Evolutionary conservation across 2,888 invertebrate genomes (phyloP).

Genomic region (Taphrorychus bicolor): DNA sequence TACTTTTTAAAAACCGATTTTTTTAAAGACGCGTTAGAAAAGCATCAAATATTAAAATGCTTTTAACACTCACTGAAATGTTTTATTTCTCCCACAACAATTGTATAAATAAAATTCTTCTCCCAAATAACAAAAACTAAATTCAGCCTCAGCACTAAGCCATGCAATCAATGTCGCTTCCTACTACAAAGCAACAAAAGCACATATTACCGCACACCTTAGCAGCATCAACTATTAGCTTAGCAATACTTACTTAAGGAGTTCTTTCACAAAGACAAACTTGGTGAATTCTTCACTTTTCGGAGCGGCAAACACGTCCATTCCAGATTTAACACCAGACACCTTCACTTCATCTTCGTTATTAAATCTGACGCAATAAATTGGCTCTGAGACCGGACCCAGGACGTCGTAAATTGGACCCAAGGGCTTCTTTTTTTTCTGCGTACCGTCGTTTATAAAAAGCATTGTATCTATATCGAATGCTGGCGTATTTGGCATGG

Average conservation of each 20-base stretch:
- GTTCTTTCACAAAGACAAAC: conserved; percentile 76
- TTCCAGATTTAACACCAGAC: conserved; percentile 71
- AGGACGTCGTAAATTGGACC: conserved; percentile 91
- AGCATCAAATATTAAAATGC: no score
- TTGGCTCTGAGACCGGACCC: conserved; percentile 83
- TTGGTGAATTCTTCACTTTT: conserved; percentile 72
- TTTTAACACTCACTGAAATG: no score
- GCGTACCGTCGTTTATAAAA: conserved; percentile 71
- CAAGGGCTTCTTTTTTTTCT: conserved; percentile 68
- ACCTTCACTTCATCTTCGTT: conserved; percentile 75
- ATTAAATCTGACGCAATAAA: conserved; percentile 86
- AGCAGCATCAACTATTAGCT: no score
- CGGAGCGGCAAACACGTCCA: conserved; percentile 84
- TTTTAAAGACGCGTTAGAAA: no score
- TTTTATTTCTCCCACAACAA: no score
- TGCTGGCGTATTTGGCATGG: conserved; percentile 75
- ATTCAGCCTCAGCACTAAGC: no score
- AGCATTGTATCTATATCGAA: conserved; percentile 87
- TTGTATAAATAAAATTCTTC: no score
- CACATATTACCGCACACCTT: no score
- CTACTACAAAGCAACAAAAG: not conserved
- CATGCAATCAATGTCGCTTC: not conserved
- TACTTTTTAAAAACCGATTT: no score
- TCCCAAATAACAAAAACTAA: no score
- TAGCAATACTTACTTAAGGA: conserved; percentile 71